Evolutionary conservation across 2,797 vertebrate species (phyloP), one percentile per base, ranked within the genome.

Genomic region (Hyperoplus immaculatus): DNA sequence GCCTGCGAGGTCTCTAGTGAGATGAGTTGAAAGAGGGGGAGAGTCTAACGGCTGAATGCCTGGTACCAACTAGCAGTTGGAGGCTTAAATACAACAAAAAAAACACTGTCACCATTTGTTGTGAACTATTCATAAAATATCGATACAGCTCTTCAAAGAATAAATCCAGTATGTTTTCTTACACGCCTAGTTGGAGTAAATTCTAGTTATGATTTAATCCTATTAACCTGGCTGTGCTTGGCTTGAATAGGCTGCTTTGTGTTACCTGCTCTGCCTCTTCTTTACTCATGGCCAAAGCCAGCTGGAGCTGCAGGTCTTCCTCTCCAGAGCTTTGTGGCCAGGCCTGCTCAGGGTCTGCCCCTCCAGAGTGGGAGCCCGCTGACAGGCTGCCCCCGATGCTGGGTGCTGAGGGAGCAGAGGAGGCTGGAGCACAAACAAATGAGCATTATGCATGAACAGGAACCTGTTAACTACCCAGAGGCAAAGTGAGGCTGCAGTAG

Each of bases 281-380:
- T 92, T 97, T 97, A 92, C 97, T 98, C 97, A 97, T 98, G 72
- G 97, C 97, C 85, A 98, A 84, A 64, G 97, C 97, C 81, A 98
- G 84, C 94, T 97, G 97, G 36, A 98, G 94, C 91, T 98, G 97
- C 60, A 98, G 92, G 78, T 98, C 97, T 87, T 98, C 97, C 77
- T 98, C 97, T 61, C 97, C 97, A 0, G 96, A 96, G 94, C 97
- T 98, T 92, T 97, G 97, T 0, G 97, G 97, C 96, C 97, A 97
- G 0, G 97, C 97, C 89, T 98, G 97, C 71, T 98, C 97, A 0
- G 96, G 91, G 82, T 97, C 97, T 0, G 96, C 87, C 54, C 95
- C 94, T 57, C 91, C 90, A 50, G 91, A 93, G 43, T 93, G 92
- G 36, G 92, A 92, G 43, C 90, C 91, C 80, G 82, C 42, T 29